These are phyloP conservation scores for Ceramica pisi DNA, from an alignment of 2,888 invertebrate species.

Conservation along the genomic window DNA sequence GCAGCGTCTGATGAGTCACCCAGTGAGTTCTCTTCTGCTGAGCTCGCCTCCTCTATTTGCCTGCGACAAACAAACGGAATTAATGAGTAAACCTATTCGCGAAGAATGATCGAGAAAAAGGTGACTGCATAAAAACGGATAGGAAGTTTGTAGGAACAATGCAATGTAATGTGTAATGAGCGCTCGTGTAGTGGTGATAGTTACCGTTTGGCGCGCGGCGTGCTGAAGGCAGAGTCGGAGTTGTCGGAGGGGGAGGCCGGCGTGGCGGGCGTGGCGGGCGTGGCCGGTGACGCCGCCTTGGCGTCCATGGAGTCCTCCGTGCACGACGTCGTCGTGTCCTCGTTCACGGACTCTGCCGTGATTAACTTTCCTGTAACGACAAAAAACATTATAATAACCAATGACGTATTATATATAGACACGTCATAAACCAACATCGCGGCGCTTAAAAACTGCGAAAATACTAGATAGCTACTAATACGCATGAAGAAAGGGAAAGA, in stretches of 20 bases:
- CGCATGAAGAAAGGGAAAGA: too few relatives aligned
- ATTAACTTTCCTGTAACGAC: slow-evolving; percentile 83
- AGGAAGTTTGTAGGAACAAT: slow-evolving; percentile 39
- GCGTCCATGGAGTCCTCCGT: slow-evolving; percentile 94
- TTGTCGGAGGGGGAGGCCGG: slow-evolving; percentile 87
- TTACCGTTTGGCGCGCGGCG: slow-evolving; percentile 89
- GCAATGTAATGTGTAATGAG: slow-evolving; percentile 43
- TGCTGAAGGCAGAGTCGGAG: slow-evolving; percentile 88
- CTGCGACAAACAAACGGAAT: slow-evolving; percentile 71
- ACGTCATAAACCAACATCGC: too few relatives aligned
- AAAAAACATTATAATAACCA: slow-evolving; percentile 10
- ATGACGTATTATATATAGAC: too few relatives aligned
- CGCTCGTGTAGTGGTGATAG: slow-evolving; percentile 28
- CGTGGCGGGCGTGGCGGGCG: slow-evolving; percentile 81
- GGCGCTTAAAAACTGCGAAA: too few relatives aligned
- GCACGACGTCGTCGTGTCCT: slow-evolving; percentile 93
- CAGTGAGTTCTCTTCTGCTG: slow-evolving; percentile 90
- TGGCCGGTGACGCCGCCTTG: slow-evolving; percentile 85
- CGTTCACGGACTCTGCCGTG: slow-evolving; percentile 91
- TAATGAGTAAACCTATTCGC: slow-evolving; percentile 33
- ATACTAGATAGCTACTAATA: too few relatives aligned
- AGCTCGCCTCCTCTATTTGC: slow-evolving; percentile 89
- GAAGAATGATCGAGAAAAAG: slow-evolving; percentile 32
- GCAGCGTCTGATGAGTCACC: slow-evolving; percentile 83
- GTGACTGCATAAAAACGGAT: slow-evolving; percentile 49